phyloP scores from a whole-genome alignment of 2,797 vertebrate genomes.

The Garrulus glandarius region DNA sequence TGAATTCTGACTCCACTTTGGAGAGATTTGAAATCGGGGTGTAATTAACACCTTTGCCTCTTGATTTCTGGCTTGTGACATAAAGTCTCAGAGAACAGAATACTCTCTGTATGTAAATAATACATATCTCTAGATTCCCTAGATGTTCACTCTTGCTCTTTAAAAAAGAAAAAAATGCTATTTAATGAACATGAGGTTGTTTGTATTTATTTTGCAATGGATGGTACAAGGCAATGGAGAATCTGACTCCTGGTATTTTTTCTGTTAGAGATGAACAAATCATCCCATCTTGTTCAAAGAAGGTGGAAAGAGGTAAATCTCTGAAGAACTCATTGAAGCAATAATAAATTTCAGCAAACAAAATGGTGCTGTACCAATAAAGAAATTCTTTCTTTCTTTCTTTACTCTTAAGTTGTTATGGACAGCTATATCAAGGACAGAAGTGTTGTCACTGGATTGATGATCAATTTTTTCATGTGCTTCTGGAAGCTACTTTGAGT shows the following conservation, averaged over 20 bases:
- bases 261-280: not conserved
- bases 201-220: not conserved
- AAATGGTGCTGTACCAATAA: not conserved
- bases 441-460: not conserved
- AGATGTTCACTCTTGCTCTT: fast-evolving
- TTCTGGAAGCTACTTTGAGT: not conserved
- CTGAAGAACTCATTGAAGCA: not conserved
- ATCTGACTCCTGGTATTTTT: not conserved
- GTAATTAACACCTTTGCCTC: not conserved
- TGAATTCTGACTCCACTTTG: not conserved
- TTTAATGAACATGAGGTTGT: not conserved
- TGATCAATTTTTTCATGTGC: not conserved
- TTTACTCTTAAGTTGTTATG: not conserved
- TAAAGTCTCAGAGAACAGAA: not conserved
- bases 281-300: not conserved
- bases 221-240: not conserved
- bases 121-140: not conserved
- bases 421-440: not conserved
- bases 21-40: not conserved
- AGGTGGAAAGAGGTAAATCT: not conserved
- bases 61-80: not conserved
- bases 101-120: not conserved
- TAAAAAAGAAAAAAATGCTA: not conserved
- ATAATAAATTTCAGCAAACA: not conserved
- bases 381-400: not conserved